Evolutionary conservation across 1,140 invertebrate genomes (phyloP).

Genomic region (Drosophila takahashii): DNA sequence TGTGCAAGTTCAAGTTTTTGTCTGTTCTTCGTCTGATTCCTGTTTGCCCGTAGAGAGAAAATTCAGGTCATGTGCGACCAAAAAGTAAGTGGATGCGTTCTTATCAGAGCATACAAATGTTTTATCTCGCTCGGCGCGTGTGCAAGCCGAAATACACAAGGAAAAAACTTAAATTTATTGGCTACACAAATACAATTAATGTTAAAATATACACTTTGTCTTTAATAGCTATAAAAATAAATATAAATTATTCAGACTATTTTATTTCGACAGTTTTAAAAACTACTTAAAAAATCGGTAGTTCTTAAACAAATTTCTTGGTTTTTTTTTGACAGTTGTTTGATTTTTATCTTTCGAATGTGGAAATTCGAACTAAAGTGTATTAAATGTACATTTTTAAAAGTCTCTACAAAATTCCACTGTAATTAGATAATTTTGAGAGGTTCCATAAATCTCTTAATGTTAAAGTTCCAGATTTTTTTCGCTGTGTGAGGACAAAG

Average conservation of each 20-base stretch:
- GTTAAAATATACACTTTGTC: not conserved
- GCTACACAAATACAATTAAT: not conserved
- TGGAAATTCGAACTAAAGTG: no score
- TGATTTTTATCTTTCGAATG: no score
- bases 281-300: no score
- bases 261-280: no score
- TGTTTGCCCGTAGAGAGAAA: slow-evolving; percentile 40
- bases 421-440: no score
- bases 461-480: not conserved
- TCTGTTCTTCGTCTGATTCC: slow-evolving; percentile 33
- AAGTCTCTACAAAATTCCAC: no score
- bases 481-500: slow-evolving; percentile 9
- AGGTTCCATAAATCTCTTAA: no score
- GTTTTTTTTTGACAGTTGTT: no score
- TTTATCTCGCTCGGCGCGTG: slow-evolving; percentile 76
- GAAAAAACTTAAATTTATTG: not conserved
- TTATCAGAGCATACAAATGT: slow-evolving; percentile 83
- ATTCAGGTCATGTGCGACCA: slow-evolving; percentile 81
- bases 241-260: no score
- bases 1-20: slow-evolving; percentile 72
- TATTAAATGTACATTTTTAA: no score
- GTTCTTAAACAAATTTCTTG: no score
- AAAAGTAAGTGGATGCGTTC: slow-evolving; percentile 82
- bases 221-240: no score
- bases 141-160: slow-evolving; percentile 41